Conservation (phyloP, 2,113 vertebrate genomes). For the Leptocoma aspasia region DNA sequence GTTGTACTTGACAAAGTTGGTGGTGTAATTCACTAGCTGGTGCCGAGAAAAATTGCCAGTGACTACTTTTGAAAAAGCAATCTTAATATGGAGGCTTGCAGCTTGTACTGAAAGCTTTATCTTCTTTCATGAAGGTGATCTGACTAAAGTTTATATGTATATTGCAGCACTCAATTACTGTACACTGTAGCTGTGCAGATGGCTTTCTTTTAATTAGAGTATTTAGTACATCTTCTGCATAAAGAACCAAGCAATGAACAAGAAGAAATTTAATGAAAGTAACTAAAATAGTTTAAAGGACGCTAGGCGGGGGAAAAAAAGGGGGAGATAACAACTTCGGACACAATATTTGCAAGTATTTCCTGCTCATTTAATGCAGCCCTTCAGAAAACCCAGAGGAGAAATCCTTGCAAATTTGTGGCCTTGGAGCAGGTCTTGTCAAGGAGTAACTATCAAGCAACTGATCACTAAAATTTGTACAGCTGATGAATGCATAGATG, state of each 20-base stretch:
- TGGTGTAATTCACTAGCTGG: background rate
- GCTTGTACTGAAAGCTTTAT: background rate
- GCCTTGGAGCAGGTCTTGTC: background rate
- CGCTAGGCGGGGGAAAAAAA: fast-evolving
- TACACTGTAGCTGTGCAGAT: conserved; percentile 1
- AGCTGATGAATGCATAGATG: background rate
- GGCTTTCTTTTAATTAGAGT: conserved; percentile 38
- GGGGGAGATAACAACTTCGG: background rate
- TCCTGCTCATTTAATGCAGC: background rate
- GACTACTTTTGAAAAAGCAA: background rate
- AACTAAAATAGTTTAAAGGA: background rate
- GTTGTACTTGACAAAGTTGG: background rate
- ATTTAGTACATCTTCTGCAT: conserved; percentile 1
- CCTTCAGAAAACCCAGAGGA: background rate
- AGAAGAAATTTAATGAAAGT: conserved; percentile 5
- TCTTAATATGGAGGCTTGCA: background rate
- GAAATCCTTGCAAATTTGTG: background rate
- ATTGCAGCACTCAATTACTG: background rate
- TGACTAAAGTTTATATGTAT: conserved; percentile 4
- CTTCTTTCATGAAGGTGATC: conserved; percentile 9
- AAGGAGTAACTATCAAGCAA: background rate
- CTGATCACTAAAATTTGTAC: background rate
- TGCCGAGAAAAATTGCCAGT: background rate
- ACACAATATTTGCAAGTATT: background rate
- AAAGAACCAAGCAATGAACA: conserved; percentile 8